phyloP scores from a whole-genome alignment of 1,140 invertebrate genomes.

The Epicauta chinensis region DNA sequence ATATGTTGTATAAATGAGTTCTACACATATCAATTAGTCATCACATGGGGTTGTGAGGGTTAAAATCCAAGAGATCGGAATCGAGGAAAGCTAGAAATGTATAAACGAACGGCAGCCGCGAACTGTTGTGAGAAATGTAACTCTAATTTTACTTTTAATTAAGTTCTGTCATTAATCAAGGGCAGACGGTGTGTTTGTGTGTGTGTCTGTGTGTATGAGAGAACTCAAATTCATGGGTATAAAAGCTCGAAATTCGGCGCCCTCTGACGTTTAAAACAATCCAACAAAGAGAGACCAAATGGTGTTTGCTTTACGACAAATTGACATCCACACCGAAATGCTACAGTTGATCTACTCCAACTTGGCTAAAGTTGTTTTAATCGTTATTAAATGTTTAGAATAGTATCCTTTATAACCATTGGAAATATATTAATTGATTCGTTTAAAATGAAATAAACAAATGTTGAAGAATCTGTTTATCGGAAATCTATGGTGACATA shows the following conservation, averaged over 20 bases:
- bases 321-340: neutral
- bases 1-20: neutral
- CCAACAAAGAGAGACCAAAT: no score
- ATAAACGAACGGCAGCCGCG: conserved; percentile 11
- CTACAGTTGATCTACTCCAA: neutral
- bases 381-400: no score
- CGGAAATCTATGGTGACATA: no score
- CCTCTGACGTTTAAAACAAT: no score
- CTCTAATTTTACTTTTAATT: conserved; percentile 37
- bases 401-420: no score
- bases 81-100: neutral
- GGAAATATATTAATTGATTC: no score
- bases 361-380: neutral
- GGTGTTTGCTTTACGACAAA: no score
- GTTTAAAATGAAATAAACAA: no score
- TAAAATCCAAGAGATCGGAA: neutral
- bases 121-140: conserved; percentile 32
- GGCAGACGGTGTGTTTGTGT: conserved; percentile 8
- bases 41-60: neutral
- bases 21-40: neutral
- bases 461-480: no score
- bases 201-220: no score
- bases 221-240: no score
- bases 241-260: no score
- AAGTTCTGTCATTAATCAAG: conserved; percentile 36